Evolutionary conservation across 2,113 vertebrate genomes (phyloP).

Genomic region (Scortum barcoo): DNA sequence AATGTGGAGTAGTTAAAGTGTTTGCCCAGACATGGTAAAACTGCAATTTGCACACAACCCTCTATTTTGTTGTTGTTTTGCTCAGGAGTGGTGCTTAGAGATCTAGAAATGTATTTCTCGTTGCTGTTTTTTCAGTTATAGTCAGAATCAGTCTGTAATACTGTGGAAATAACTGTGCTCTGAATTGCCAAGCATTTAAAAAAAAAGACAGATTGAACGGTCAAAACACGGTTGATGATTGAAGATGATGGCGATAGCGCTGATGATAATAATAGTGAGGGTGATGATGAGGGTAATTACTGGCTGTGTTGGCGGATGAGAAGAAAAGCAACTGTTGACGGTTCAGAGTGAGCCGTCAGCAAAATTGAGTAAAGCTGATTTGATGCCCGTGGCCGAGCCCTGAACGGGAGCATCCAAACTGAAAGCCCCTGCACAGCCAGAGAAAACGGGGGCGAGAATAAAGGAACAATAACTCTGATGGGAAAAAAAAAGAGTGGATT

Average conservation of each 20-base stretch:
- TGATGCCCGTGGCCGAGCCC: slow-evolving; percentile 59
- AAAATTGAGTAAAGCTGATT: slow-evolving; percentile 65
- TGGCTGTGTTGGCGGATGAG: slow-evolving; percentile 18
- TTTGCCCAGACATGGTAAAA: slow-evolving; percentile 36
- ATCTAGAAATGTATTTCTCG: slow-evolving; percentile 16
- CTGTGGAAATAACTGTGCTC: slow-evolving; percentile 24
- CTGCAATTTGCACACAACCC: slow-evolving; percentile 53
- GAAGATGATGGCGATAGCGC: slow-evolving; percentile 28
- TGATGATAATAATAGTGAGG: slow-evolving; percentile 38
- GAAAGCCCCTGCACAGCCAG: slow-evolving; percentile 33
- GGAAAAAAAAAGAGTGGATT: slow-evolving; percentile 49
- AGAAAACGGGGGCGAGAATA: slow-evolving; percentile 27
- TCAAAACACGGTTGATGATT: slow-evolving; percentile 47
- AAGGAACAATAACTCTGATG: slow-evolving; percentile 60
- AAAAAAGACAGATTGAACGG: slow-evolving; percentile 26
- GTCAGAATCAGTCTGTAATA: not conserved
- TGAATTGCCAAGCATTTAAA: slow-evolving; percentile 5
- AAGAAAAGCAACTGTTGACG: slow-evolving; percentile 64
- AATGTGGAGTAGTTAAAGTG: slow-evolving; percentile 28
- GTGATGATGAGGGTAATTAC: slow-evolving; percentile 55
- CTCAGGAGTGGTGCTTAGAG: slow-evolving; percentile 22
- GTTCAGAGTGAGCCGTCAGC: slow-evolving; percentile 62
- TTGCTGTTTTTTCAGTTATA: slow-evolving; percentile 13
- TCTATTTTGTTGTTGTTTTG: slow-evolving; percentile 44
- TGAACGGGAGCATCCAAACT: slow-evolving; percentile 45